Evolutionary conservation across 2,113 vertebrate species (phyloP), one percentile per base, ranked within the genome.

Genomic region (Desmodus rotundus): DNA sequence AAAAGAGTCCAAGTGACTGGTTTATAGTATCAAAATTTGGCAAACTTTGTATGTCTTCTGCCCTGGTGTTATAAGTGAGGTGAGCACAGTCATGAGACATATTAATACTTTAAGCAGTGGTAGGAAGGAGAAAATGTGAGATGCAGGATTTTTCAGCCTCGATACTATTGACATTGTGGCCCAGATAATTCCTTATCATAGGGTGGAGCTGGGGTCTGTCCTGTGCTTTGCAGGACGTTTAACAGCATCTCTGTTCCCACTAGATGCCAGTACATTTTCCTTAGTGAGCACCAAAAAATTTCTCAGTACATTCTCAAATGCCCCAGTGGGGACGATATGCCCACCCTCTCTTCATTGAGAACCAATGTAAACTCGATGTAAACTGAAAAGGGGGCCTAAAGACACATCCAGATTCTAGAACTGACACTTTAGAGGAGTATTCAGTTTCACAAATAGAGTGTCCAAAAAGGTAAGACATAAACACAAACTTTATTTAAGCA

Each of bases 11-110:
- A 80, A 89, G 63, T 72, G 67, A 93, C 56, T 77, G 61, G 41
- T 80, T 77, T 93, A 43, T 65, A 54, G 82, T 26, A 67, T 61
- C 80, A 63, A n/a, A 91, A 94, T 94, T 83, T 96, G 89, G 80
- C n/a, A 95, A 83, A 96, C 31, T 89, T 91, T 45, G 74, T 87
- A 24, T 67, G 31, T 24, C 94, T 91, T 43, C 26, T 87, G 36
- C 41, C n/a, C 43, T 89, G 82, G 65, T 93, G 91, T 96, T 91
- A 80, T 47, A 89, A 65, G 43, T 70, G 82, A 65, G 36, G 36
- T 88, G 67, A 92, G 43, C 36, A 88, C 13, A 87, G 33, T 12
- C 70, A 50, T 54, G 70, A 43, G 41, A 16, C 15, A 85, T 78
- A 38, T 28, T 88, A 82, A 77, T 56, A 22, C 22, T 81, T 92